Evolutionary conservation across 2,797 vertebrate genomes (phyloP).

Genomic region (Oceanodroma leucorhoa): DNA sequence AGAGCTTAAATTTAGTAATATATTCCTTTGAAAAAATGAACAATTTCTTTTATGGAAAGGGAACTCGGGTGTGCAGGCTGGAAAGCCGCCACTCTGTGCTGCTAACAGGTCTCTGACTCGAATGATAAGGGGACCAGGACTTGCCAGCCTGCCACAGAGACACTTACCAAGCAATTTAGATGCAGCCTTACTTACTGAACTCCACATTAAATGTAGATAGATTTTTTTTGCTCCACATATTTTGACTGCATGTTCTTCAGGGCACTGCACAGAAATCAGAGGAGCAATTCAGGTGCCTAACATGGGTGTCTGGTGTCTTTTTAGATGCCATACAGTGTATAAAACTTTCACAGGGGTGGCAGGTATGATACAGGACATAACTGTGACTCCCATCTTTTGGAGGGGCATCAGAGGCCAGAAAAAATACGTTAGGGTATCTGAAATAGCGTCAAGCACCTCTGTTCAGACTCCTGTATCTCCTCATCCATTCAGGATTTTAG

Average conservation of each 20-base stretch:
- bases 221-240: conserved; percentile 45
- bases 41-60: neutral
- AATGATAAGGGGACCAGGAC: neutral
- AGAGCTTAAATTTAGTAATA: neutral
- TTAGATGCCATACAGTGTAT: neutral
- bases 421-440: neutral
- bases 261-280: neutral
- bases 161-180: conserved; percentile 38
- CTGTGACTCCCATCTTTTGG: neutral
- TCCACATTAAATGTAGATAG: conserved; percentile 18
- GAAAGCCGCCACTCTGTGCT: neutral
- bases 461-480: neutral
- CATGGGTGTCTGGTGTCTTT: neutral
- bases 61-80: neutral
- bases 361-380: neutral
- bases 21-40: conserved; percentile 13
- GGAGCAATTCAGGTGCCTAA: neutral
- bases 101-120: conserved; percentile 13
- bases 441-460: neutral
- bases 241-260: conserved; percentile 5
- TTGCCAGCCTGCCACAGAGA: neutral
- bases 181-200: conserved; percentile 31
- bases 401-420: neutral
- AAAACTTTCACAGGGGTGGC: neutral
- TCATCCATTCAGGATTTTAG: neutral